Conservation (phyloP, 2,888 invertebrate species). For the Mongoloraphidia duomilia region DNA sequence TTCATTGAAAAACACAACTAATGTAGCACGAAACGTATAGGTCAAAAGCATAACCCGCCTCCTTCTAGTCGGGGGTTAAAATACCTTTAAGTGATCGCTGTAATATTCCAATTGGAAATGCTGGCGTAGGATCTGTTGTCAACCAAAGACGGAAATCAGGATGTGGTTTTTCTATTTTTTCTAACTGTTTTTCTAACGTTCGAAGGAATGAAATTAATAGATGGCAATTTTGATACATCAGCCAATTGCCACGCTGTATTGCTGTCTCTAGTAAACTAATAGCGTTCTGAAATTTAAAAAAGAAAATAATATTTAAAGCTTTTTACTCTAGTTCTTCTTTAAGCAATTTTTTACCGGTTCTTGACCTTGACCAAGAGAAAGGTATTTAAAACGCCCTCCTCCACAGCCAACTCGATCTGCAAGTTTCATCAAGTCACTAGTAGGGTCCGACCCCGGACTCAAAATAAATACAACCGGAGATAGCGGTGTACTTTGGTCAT, state of each 20-base stretch:
- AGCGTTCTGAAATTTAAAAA: conserved; percentile 44
- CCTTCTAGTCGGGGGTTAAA: not conserved
- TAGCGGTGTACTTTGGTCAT: conserved; percentile 65
- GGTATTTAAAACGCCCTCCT: conserved; percentile 66
- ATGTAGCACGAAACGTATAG: too few relatives aligned
- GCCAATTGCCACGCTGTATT: conserved; percentile 69
- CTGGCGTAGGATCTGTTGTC: conserved; percentile 76
- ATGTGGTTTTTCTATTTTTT: conserved; percentile 66
- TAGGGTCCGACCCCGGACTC: conserved; percentile 89
- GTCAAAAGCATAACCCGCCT: too few relatives aligned
- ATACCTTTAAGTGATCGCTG: conserved; percentile 70
- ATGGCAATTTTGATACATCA: conserved; percentile 89
- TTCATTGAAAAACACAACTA: too few relatives aligned
- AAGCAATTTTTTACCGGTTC: conserved; percentile 46
- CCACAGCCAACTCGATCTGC: conserved; percentile 52
- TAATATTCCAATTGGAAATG: conserved; percentile 80
- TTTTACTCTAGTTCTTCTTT: conserved; percentile 3
- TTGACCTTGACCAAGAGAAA: conserved; percentile 89
- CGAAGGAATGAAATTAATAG: conserved; percentile 64
- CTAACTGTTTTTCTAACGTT: conserved; percentile 69
- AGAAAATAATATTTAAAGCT: conserved; percentile 3
- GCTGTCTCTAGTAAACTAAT: conserved; percentile 50
- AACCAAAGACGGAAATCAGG: conserved; percentile 87
- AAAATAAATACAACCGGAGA: conserved; percentile 87
- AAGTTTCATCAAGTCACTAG: conserved; percentile 68